A percentile compares a stretch with the other conserved stretches of the same genome.
Conservation (phyloP, 2,797 vertebrate species). For the Huso huso region DNA sequence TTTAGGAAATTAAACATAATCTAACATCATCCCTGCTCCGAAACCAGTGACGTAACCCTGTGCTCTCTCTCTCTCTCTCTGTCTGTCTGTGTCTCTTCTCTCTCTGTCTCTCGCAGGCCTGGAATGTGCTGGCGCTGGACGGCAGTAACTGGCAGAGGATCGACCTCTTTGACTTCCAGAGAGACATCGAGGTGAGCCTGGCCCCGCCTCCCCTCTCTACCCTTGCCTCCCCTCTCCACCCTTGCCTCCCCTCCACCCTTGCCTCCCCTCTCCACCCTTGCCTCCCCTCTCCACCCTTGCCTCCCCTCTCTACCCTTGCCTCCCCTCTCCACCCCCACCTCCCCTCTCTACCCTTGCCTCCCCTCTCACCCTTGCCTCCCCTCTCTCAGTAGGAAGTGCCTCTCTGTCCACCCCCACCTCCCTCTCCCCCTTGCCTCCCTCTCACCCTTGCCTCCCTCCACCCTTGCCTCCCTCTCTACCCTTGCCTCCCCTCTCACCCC, state of each 20-base stretch:
- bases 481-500: not conserved
- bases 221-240: not conserved
- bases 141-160: conserved; percentile 98
- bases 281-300: too few relatives aligned
- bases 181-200: conserved; percentile 84
- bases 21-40: too few relatives aligned
- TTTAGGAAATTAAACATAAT: too few relatives aligned
- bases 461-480: not conserved
- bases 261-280: too few relatives aligned
- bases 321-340: not conserved
- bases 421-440: not conserved
- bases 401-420: too few relatives aligned
- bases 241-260: not conserved
- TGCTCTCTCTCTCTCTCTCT: conserved; percentile 17
- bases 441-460: too few relatives aligned
- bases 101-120: conserved; percentile 63
- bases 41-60: too few relatives aligned
- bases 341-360: too few relatives aligned
- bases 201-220: not conserved
- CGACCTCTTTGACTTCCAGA: conserved; percentile 97
- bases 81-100: conserved; percentile 24
- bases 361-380: not conserved
- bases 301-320: not conserved
- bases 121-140: conserved; percentile 95
- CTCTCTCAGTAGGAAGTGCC: too few relatives aligned